Conservation (phyloP, 2,797 vertebrate genomes). For the Amblyraja radiata region DNA sequence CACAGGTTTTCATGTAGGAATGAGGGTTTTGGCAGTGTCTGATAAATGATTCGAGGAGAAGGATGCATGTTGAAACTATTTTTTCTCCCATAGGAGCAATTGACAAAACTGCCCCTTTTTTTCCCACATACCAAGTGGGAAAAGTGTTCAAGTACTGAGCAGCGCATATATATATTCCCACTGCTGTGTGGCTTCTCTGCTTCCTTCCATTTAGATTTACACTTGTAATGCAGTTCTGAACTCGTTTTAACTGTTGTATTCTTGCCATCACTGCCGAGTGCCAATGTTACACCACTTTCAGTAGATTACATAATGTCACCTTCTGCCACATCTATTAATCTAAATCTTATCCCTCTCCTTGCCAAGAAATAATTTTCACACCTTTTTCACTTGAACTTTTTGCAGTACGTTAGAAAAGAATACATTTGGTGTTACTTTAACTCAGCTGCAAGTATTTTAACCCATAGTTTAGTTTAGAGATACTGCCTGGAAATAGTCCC, state of each 20-base stretch:
- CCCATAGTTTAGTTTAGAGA: neutral
- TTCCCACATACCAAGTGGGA: neutral
- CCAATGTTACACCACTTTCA: neutral
- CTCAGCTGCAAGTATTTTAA: conserved; percentile 57
- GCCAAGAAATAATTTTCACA: conserved; percentile 54
- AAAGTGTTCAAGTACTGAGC: neutral
- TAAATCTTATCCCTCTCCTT: conserved; percentile 58
- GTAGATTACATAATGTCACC: neutral
- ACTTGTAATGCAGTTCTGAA: neutral
- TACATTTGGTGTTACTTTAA: conserved; percentile 38
- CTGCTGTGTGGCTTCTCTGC: neutral
- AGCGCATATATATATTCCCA: neutral
- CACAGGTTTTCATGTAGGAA: neutral
- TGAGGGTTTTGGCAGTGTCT: neutral
- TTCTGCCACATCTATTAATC: conserved; percentile 43
- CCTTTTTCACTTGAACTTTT: conserved; percentile 47
- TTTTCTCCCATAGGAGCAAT: neutral
- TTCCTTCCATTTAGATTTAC: neutral
- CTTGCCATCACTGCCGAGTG: neutral
- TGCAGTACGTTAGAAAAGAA: conserved; percentile 44
- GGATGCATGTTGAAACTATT: neutral
- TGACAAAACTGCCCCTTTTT: neutral
- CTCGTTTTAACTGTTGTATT: neutral
- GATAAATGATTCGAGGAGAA: neutral
- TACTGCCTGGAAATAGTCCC: no score